Evolutionary conservation across 1,140 invertebrate species (phyloP).

Genomic region (Camponotus vicinus): DNA sequence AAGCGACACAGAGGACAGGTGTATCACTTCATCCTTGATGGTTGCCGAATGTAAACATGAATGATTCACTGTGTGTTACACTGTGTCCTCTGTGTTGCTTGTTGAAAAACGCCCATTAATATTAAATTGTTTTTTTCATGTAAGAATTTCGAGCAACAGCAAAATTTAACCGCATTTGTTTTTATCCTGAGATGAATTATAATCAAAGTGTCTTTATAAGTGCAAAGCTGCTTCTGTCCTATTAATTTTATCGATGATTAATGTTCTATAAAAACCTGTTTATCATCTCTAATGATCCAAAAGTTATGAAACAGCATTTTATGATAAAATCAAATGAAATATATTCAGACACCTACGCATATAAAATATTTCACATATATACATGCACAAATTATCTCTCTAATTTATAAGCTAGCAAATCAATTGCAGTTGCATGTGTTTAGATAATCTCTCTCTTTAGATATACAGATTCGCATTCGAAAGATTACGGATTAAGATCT

Average conservation of each 20-base stretch:
- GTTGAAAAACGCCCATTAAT: neutral
- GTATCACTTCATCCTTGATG: too few relatives aligned
- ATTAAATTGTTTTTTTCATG: neutral
- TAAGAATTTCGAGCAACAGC: neutral
- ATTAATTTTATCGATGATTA: neutral
- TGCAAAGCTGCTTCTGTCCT: conserved; percentile 24
- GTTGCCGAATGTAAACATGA: too few relatives aligned
- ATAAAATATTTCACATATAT: neutral
- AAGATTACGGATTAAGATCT: conserved; percentile 63
- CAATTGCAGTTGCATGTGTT: neutral
- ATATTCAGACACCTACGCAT: conserved; percentile 10
- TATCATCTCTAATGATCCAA: conserved; percentile 59
- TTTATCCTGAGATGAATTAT: conserved; percentile 7
- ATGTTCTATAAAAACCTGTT: conserved; percentile 55
- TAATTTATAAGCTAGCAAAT: neutral
- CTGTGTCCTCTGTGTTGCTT: too few relatives aligned
- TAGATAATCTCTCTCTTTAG: neutral
- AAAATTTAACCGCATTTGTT: too few relatives aligned
- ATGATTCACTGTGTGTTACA: too few relatives aligned
- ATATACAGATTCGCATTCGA: neutral
- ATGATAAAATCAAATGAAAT: neutral
- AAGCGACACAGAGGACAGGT: too few relatives aligned
- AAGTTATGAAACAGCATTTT: conserved; percentile 57
- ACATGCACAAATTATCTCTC: neutral
- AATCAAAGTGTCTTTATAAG: conserved; percentile 26